phyloP scores from a whole-genome alignment of 2,113 vertebrate species.

The Alethe diademata region DNA sequence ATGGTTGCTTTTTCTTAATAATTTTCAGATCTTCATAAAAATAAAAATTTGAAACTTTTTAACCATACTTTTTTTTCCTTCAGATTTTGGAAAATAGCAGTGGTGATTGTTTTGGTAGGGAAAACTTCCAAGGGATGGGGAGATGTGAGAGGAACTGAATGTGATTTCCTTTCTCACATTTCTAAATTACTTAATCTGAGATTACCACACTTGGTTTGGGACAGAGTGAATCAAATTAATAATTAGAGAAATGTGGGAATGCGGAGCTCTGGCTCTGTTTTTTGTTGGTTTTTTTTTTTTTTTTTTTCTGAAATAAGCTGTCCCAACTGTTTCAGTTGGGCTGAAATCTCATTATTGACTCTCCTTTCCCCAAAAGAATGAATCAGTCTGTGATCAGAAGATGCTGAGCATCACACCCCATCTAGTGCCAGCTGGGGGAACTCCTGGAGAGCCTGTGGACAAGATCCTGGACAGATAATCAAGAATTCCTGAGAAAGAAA shows the following conservation, averaged over 20 bases:
- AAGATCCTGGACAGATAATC: rapidly evolving
- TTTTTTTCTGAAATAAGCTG: rapidly evolving
- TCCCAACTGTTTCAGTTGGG: neutral
- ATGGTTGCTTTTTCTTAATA: neutral
- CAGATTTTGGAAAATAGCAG: neutral
- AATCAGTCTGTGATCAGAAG: neutral
- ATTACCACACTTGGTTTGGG: neutral
- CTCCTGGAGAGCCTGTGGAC: neutral
- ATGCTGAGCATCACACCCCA: neutral
- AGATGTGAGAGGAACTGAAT: neutral
- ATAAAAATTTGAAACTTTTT: neutral
- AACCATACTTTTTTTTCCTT: neutral
- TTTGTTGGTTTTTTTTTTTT: no score
- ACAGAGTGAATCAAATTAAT: neutral
- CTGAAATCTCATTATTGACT: neutral
- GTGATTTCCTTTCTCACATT: neutral
- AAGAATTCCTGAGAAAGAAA: neutral
- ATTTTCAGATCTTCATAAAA: neutral
- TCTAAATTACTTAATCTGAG: neutral
- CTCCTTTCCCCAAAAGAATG: neutral
- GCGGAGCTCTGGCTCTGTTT: neutral
- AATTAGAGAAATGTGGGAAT: neutral
- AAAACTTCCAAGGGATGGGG: neutral
- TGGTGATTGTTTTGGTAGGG: neutral
- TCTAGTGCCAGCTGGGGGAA: neutral